Evolutionary conservation across 2,888 invertebrate species (phyloP).

Genomic region (Drosophila kanekoi): DNA sequence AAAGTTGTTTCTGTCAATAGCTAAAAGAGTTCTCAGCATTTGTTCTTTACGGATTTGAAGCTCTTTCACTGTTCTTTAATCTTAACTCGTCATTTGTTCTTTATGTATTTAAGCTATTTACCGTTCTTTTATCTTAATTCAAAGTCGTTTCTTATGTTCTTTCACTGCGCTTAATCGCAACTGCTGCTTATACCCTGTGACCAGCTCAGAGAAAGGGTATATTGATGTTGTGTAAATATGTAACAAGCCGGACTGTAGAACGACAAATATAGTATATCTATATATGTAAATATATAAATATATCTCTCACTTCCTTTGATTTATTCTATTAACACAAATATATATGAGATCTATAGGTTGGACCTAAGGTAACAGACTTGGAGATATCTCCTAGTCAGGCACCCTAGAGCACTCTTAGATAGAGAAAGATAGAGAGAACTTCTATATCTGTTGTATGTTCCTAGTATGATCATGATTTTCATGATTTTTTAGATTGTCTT

Average conservation of each 20-base stretch:
- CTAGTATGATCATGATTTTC: too few species aligned
- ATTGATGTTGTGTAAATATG: neutral
- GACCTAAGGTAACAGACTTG: too few species aligned
- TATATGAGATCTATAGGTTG: too few species aligned
- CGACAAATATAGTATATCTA: too few species aligned
- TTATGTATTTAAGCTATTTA: slow-evolving; percentile 25
- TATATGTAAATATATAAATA: too few species aligned
- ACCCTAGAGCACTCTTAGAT: neutral
- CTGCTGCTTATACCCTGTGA: neutral
- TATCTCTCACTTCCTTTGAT: too few species aligned
- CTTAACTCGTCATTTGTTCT: slow-evolving; percentile 31
- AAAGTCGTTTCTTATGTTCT: slow-evolving; percentile 29
- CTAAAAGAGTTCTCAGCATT: slow-evolving; percentile 36
- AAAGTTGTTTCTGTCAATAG: slow-evolving; percentile 50
- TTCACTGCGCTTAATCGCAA: slow-evolving; percentile 30
- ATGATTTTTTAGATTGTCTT: too few species aligned
- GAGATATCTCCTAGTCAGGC: neutral
- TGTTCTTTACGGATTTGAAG: slow-evolving; percentile 18
- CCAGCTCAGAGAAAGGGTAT: neutral
- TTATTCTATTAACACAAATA: too few species aligned
- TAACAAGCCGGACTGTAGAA: too few species aligned
- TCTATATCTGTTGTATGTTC: too few species aligned
- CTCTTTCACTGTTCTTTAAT: slow-evolving; percentile 28
- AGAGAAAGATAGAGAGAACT: too few species aligned
- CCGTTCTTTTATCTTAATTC: slow-evolving; percentile 37